These are phyloP conservation scores for Trachelus tabidus DNA, from an alignment of 2,888 invertebrate genomes.

Conservation along the genomic window DNA sequence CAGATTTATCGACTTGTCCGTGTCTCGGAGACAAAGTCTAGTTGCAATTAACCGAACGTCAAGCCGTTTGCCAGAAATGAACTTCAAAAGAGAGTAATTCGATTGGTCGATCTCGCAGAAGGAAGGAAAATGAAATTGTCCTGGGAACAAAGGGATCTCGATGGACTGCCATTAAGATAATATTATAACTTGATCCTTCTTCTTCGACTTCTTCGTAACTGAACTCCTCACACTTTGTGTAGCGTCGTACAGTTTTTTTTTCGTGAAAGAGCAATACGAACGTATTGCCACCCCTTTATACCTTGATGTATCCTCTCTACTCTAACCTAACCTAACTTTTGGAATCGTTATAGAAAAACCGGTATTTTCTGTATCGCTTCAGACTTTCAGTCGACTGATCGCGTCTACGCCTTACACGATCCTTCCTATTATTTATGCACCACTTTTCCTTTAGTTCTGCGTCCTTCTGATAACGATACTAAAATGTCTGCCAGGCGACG, in stretches of 20 bases:
- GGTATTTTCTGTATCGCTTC: no score
- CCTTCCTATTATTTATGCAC: no score
- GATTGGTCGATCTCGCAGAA: slow-evolving; percentile 30
- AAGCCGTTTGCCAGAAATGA: slow-evolving; percentile 36
- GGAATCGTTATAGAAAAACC: no score
- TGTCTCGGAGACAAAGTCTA: slow-evolving; percentile 11
- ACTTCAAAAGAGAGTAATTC: slow-evolving; percentile 49
- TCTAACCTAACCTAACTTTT: no score
- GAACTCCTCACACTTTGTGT: no score
- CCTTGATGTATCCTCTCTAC: no score
- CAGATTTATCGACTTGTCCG: slow-evolving; percentile 30
- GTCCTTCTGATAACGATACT: slow-evolving; percentile 1
- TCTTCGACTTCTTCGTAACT: not conserved
- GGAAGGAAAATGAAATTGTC: slow-evolving; percentile 36
- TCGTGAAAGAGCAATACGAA: no score
- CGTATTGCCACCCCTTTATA: no score
- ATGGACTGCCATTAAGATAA: slow-evolving; percentile 27
- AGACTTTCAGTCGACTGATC: no score
- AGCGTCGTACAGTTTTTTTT: no score
- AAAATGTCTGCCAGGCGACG: not conserved
- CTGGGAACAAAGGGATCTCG: slow-evolving; percentile 21
- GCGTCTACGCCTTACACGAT: no score
- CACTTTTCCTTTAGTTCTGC: not conserved
- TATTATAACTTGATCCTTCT: slow-evolving; percentile 40
- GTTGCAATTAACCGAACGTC: slow-evolving; percentile 48